phyloP scores from a whole-genome alignment of 2,113 vertebrate genomes.

The Toxotes chatareus region DNA sequence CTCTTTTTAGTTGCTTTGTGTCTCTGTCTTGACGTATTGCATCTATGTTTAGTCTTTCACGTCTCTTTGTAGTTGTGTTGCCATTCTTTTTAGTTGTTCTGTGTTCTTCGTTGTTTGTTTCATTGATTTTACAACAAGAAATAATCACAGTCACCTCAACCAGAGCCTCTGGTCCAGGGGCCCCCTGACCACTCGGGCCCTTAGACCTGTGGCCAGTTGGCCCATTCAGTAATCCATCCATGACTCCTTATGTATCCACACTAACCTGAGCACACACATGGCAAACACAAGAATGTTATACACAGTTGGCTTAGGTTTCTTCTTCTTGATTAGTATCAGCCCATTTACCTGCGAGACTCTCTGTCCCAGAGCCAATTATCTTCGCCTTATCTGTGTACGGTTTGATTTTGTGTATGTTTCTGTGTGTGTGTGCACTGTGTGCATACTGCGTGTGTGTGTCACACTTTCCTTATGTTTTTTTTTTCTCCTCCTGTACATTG shows the following conservation, averaged over 20 bases:
- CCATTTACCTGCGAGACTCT: slow-evolving; percentile 73
- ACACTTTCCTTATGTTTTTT: slow-evolving; percentile 38
- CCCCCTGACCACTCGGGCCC: not conserved
- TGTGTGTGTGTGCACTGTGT: slow-evolving; percentile 42
- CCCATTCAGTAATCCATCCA: not conserved
- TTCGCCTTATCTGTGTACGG: slow-evolving; percentile 66
- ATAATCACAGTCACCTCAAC: not conserved
- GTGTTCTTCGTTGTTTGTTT: not conserved
- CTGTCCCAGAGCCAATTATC: slow-evolving; percentile 74
- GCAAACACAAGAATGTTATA: slow-evolving; percentile 45
- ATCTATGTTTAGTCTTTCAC: too few species aligned
- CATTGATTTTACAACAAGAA: not conserved
- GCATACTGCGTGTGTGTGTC: slow-evolving; percentile 16
- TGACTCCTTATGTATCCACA: slow-evolving; percentile 14
- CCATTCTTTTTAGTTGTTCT: not conserved
- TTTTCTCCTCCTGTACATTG: not conserved
- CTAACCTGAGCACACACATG: slow-evolving; percentile 17
- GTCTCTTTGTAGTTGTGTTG: not conserved
- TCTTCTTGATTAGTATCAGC: slow-evolving; percentile 68
- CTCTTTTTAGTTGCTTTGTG: not conserved
- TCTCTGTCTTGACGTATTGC: not conserved
- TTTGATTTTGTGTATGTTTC: slow-evolving; percentile 46
- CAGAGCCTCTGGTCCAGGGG: not conserved
- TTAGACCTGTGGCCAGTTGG: not conserved
- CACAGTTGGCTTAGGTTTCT: slow-evolving; percentile 55